Conservation (phyloP, 2,888 invertebrate genomes). For the Priocnemis perturbator region DNA sequence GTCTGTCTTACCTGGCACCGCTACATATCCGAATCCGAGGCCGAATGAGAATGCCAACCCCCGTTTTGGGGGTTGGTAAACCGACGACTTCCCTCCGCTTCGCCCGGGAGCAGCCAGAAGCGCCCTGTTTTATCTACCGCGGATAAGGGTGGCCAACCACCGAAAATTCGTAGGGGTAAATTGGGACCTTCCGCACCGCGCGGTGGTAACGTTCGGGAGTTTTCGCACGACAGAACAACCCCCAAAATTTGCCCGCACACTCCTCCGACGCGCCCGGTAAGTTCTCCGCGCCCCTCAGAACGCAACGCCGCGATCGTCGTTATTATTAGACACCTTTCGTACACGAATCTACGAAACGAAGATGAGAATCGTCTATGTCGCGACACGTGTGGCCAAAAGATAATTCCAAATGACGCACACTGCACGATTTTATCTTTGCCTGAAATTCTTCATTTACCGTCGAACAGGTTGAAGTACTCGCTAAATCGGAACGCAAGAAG, state of each 20-base stretch:
- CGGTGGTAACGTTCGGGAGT: slow-evolving; percentile 58
- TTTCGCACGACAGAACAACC: neutral
- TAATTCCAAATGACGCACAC: no score
- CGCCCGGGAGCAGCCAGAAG: slow-evolving; percentile 31
- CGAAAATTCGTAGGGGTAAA: slow-evolving; percentile 41
- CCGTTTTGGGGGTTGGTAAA: slow-evolving; percentile 55
- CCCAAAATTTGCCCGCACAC: neutral
- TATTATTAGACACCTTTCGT: no score
- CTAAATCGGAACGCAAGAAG: no score
- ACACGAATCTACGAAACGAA: no score
- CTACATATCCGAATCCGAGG: slow-evolving; percentile 14
- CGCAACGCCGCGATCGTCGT: no score
- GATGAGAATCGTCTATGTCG: no score
- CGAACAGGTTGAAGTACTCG: no score
- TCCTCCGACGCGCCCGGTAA: neutral
- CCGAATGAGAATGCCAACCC: slow-evolving; percentile 33
- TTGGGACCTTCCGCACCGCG: slow-evolving; percentile 61
- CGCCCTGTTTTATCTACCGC: slow-evolving; percentile 67
- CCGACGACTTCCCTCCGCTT: slow-evolving; percentile 13
- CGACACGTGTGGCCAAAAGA: no score
- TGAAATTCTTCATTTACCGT: no score
- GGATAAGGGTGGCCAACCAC: slow-evolving; percentile 55
- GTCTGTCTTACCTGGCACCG: slow-evolving; percentile 25
- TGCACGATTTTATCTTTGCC: no score
- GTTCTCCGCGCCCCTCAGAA: neutral